phyloP scores from a whole-genome alignment of 2,888 invertebrate species.

The Eupithecia inturbata region DNA sequence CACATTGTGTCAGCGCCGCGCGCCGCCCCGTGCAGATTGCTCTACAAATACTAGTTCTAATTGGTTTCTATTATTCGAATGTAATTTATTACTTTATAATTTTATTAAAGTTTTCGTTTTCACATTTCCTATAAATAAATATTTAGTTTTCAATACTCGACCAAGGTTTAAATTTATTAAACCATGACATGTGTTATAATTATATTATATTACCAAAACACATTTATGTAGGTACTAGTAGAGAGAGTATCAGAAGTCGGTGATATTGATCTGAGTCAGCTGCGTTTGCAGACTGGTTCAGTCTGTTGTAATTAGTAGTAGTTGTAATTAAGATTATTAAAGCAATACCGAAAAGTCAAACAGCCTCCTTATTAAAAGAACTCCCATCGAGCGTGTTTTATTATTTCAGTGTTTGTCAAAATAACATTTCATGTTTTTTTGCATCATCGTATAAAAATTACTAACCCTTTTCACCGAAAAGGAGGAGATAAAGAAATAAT shows the following conservation, averaged over 20 bases:
- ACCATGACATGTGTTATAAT: too few relatives aligned
- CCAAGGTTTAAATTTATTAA: not conserved
- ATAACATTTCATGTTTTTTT: not conserved
- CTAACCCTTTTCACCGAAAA: not conserved
- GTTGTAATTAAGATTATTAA: not conserved
- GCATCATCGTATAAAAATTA: not conserved
- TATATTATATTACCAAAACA: too few relatives aligned
- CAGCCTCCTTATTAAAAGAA: not conserved
- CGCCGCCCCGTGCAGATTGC: not conserved
- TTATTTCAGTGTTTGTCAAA: not conserved
- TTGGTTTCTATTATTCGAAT: too few relatives aligned
- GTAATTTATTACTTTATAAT: too few relatives aligned
- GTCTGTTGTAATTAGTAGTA: too few relatives aligned
- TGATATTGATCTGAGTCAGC: not conserved
- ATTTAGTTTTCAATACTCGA: not conserved
- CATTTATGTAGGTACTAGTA: not conserved
- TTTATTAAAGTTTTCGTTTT: not conserved
- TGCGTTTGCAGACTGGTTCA: not conserved
- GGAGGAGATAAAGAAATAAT: conserved; percentile 50
- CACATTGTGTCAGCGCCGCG: too few relatives aligned
- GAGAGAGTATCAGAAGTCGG: not conserved
- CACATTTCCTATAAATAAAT: not conserved
- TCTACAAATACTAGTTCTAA: too few relatives aligned
- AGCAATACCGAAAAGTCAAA: not conserved
- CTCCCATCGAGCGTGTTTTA: not conserved